Conservation (phyloP, 35 echinoderm and acorn worm genomes). For the Patiria miniata region DNA sequence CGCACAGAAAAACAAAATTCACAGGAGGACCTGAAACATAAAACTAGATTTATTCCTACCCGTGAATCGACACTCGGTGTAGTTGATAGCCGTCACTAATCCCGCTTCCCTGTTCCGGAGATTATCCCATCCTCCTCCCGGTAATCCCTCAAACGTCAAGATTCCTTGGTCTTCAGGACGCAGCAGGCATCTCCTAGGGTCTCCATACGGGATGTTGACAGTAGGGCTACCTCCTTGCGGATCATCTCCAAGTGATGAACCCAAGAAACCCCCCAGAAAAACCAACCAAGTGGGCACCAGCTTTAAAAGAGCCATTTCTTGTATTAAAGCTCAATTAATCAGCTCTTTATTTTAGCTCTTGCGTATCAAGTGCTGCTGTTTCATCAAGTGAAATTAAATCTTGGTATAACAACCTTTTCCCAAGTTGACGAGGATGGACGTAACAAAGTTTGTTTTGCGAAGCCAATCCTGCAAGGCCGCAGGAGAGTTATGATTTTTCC, state of each 20-base stretch:
- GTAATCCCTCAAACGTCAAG: background rate
- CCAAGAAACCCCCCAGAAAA: background rate
- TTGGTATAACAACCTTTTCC: too few species aligned
- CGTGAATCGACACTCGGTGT: background rate
- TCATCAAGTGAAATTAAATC: too few species aligned
- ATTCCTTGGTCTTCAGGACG: background rate
- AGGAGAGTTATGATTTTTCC: too few species aligned
- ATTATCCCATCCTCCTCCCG: slow-evolving; percentile 16
- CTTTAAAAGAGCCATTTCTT: background rate
- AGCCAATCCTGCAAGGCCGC: too few species aligned
- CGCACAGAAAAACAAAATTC: too few species aligned
- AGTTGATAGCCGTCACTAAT: background rate
- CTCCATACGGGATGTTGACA: background rate
- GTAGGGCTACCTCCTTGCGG: background rate
- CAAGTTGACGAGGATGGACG: too few species aligned
- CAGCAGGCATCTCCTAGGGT: background rate
- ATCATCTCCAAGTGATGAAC: background rate
- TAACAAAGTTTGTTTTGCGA: too few species aligned
- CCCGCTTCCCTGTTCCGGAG: background rate
- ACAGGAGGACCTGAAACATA: too few species aligned
- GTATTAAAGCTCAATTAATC: too few species aligned
- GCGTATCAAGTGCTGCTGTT: too few species aligned
- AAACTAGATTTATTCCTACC: background rate
- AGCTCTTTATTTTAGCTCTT: too few species aligned
- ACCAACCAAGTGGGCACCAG: background rate